Conservation (phyloP, 2,888 invertebrate genomes). For the Laspeyria flexula region DNA sequence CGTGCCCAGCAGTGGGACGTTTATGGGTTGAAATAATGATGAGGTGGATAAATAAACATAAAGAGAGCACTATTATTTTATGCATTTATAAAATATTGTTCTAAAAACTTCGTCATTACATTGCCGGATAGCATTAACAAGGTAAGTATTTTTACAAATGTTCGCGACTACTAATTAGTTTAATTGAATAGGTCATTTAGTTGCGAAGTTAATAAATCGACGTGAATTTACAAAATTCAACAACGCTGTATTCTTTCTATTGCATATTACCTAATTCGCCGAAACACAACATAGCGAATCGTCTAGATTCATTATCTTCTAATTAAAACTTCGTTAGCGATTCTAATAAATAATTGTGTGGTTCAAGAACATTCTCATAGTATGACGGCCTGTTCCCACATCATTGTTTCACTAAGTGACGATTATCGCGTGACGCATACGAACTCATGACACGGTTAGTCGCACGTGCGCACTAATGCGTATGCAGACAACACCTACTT, state of each 20-base stretch:
- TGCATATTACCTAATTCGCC: neutral
- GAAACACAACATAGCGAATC: neutral
- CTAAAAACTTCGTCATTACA: no score
- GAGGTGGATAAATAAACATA: no score
- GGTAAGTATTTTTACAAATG: no score
- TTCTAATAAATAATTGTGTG: constrained; percentile 1
- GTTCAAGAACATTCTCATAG: constrained; percentile 7
- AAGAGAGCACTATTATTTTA: no score
- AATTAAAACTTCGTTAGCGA: constrained; percentile 13
- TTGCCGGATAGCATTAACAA: no score
- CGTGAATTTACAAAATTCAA: no score
- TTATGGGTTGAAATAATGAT: no score
- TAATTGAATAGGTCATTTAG: no score
- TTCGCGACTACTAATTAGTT: no score
- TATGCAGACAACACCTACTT: constrained; percentile 31
- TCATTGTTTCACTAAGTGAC: constrained; percentile 25
- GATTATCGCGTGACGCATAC: constrained; percentile 35
- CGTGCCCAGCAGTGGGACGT: no score
- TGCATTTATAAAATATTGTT: no score
- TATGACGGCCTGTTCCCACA: constrained; percentile 1
- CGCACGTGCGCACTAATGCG: constrained; percentile 40
- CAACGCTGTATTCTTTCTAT: neutral
- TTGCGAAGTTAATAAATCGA: no score
- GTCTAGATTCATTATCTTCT: neutral
- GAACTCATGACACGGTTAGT: constrained; percentile 27